Evolutionary conservation across 37 sponge, comb jelly and placozoan genomes (phyloP), one percentile per base, ranked within the genome.

Genomic region (Cladorhizidae sp.): DNA sequence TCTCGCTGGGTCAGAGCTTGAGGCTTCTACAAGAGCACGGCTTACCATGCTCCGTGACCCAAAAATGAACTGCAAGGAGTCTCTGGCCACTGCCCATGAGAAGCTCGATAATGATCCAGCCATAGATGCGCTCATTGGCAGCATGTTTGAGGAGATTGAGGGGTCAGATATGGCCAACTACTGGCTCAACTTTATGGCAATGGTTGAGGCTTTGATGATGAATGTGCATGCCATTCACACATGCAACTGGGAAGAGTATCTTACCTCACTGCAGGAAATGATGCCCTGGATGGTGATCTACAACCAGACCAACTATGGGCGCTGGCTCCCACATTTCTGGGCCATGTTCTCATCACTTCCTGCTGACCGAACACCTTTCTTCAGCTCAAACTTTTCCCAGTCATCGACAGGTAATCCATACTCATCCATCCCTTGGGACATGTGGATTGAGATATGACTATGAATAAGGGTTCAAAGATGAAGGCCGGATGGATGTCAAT

Each of bases 401-500:
- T 61, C 62, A 7, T 26, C 25, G 62, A 61, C 62, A 61, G 62
- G 62, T 22, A 61, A 61, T 26, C 62, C 62, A 61, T 61, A 61
- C 62, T 61, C 62, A n/a, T n/a, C n/a, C n/a, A n/a, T n/a, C n/a
- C n/a, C n/a, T n/a, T n/a, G n/a, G n/a, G n/a, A n/a, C n/a, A n/a
- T n/a, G n/a, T 61, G 62, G 62, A 61, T 61, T 21, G 62, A 61
- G 62, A 61, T n/a, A n/a, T 61, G 62, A 61, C 62, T 6, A 61
- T 61, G 62, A 61, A 61, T 61, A 61, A 61, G 62, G 62, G 62
- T 61, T 61, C 11, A 61, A n/a, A n/a, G n/a, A n/a, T n/a, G n/a
- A n/a, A n/a, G n/a, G n/a, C n/a, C n/a, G n/a, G n/a, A n/a, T n/a
- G 25, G 25, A 22, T 26, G n/a, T n/a, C n/a, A n/a, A n/a, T n/a